Evolutionary conservation across 2,797 vertebrate genomes (phyloP).

Genomic region (Sardinella longiceps): DNA sequence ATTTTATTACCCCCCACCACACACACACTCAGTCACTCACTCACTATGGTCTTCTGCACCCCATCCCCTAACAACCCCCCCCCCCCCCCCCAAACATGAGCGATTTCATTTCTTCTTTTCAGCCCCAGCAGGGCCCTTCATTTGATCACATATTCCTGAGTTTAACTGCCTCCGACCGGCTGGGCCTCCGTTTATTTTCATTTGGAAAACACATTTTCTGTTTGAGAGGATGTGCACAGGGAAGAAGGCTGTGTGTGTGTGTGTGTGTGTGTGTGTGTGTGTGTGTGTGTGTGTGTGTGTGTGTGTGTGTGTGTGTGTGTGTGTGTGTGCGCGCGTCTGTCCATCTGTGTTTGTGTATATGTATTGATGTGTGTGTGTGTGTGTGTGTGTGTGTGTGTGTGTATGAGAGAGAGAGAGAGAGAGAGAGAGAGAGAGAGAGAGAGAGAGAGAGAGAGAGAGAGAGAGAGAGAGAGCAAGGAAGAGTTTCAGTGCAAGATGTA

Average conservation of each 20-base stretch:
- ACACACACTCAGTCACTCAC: neutral
- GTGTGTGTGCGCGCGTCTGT: neutral
- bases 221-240: constrained; percentile 66
- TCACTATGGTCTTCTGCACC: constrained; percentile 54
- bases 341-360: neutral
- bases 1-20: constrained; percentile 78
- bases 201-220: constrained; percentile 86
- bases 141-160: constrained; percentile 85
- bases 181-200: constrained; percentile 81
- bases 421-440: neutral
- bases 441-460: too few species aligned
- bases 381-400: neutral
- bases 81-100: constrained; percentile 69
- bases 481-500: constrained; percentile 70
- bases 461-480: constrained; percentile 28
- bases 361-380: neutral
- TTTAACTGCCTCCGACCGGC: constrained; percentile 78
- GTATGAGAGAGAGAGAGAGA: neutral
- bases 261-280: neutral
- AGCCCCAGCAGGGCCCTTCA: constrained; percentile 80
- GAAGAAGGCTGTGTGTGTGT: constrained; percentile 53
- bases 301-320: neutral
- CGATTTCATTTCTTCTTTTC: constrained; percentile 82
- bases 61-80: constrained; percentile 70
- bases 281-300: constrained; percentile 30